These are phyloP conservation scores for Sebastes steindachneri DNA, from an alignment of 2,797 vertebrate genomes.

Conservation along the genomic window DNA sequence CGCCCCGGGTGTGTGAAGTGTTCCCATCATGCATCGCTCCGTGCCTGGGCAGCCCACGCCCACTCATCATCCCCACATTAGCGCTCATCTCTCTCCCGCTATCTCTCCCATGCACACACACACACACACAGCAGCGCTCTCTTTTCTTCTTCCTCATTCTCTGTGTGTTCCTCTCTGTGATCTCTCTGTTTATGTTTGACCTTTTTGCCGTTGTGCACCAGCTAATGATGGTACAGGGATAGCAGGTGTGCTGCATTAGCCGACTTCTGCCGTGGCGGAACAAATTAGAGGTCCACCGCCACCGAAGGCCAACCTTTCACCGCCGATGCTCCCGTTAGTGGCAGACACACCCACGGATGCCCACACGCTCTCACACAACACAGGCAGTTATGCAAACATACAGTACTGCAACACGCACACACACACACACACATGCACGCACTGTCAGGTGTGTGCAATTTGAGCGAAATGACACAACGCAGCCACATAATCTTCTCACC, in stretches of 20 bases:
- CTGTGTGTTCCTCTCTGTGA: conserved; percentile 73
- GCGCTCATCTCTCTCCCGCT: conserved; percentile 53
- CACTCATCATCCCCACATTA: conserved; percentile 81
- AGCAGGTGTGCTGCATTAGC: conserved; percentile 86
- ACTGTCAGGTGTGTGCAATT: conserved; percentile 81
- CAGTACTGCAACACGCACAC: neutral
- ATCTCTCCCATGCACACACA: conserved; percentile 27
- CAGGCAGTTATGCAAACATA: conserved; percentile 41
- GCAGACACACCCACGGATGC: conserved; percentile 70
- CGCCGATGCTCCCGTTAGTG: conserved; percentile 53
- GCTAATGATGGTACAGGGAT: conserved; percentile 81
- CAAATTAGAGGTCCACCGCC: conserved; percentile 80
- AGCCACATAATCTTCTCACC: conserved; percentile 72
- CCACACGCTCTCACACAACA: conserved; percentile 41
- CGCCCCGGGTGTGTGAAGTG: conserved; percentile 73
- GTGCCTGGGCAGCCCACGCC: conserved; percentile 68
- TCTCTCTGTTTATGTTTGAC: conserved; percentile 81
- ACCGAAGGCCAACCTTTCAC: conserved; percentile 69
- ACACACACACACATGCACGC: conserved; percentile 1
- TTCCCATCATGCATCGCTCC: conserved; percentile 80
- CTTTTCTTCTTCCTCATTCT: conserved; percentile 62
- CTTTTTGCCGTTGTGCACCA: conserved; percentile 70
- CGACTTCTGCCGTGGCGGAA: conserved; percentile 77
- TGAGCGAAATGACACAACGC: conserved; percentile 64
- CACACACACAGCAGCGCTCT: neutral